These are phyloP conservation scores for Scarus forsteni DNA, from an alignment of 2,797 vertebrate genomes.

Conservation along the genomic window DNA sequence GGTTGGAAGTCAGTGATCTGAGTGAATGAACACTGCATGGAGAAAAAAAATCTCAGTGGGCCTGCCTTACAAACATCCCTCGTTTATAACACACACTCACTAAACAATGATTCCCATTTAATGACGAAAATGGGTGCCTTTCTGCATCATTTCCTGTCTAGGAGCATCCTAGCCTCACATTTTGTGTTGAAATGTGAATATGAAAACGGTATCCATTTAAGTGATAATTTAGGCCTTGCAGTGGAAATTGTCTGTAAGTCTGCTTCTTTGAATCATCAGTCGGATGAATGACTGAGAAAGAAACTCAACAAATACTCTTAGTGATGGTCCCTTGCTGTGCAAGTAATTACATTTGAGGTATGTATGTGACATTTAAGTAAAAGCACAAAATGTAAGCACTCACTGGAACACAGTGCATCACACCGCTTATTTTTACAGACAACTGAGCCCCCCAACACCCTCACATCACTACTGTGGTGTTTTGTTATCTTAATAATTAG, in stretches of 20 bases:
- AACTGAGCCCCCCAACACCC: constrained; percentile 24
- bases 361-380: constrained; percentile 87
- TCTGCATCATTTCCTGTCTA: constrained; percentile 34
- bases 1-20: background rate
- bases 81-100: background rate
- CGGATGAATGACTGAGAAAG: constrained; percentile 60
- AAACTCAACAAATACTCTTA: constrained; percentile 71
- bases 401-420: constrained; percentile 34
- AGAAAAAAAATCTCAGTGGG: background rate
- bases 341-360: constrained; percentile 75
- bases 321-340: constrained; percentile 64
- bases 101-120: constrained; percentile 21
- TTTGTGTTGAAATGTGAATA: constrained; percentile 46
- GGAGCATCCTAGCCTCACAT: constrained; percentile 53
- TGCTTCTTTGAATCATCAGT: constrained; percentile 66
- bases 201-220: constrained; percentile 52
- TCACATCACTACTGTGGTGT: background rate
- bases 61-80: background rate
- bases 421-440: constrained; percentile 40
- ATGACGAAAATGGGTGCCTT: constrained; percentile 41
- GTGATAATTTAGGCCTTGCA: constrained; percentile 53
- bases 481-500: no score
- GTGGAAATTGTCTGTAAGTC: constrained; percentile 52
- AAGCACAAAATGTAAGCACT: constrained; percentile 73
- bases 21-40: background rate